Base-by-base conservation (phyloP, 92 coral and sea anemone species). In the Meandrina meandrites region DNA sequence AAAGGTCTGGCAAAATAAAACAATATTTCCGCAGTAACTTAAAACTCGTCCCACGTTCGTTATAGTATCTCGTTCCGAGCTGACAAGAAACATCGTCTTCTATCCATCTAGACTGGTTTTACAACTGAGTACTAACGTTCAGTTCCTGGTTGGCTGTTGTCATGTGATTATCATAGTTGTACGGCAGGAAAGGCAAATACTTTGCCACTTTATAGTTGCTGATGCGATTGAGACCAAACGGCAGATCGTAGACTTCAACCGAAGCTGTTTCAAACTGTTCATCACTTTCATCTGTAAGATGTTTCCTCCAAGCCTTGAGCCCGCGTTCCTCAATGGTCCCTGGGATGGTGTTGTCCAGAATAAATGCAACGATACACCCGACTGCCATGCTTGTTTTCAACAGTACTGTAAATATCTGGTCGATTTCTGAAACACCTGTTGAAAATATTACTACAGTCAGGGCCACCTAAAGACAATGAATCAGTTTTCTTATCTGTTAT, bases 311-410 rank as follows among this genome's bases (percentile, higher is more conserved):
- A 62, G 94, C 94, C 80, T 90, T 76, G 67, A 96, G 81, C 12
- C 98, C 98, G 31, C 98, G 95, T 74, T 96, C 98, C 86, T 94
- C 84, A 10, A 81, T 58, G 18, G 97, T 94, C 0, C 98, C 98
- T 69, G 97, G 98, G 66, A 95, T 91, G 64, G 94, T 87, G 88
- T 95, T 95, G 84, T 95, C 98, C 81, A 95, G 89, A n/a, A 95
- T 62, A 70, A 96, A 89, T 27, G 95, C 98, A 74, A 88, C 84
- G 27, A 94, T 53, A 1, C 98, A 96, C 47, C 98, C 98, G 10
- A 96, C 94, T 42, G 92, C 95, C 90, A 92, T 96, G 83, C 91
- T 96, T 45, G 98, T 96, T 79, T 79, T 82, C 70, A 96, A 91
- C 79, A 94, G 89, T 21, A 96, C 97, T 28, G 88, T 86, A 1